phyloP scores from a whole-genome alignment of 2,888 invertebrate species.

The Celastrina argiolus region DNA sequence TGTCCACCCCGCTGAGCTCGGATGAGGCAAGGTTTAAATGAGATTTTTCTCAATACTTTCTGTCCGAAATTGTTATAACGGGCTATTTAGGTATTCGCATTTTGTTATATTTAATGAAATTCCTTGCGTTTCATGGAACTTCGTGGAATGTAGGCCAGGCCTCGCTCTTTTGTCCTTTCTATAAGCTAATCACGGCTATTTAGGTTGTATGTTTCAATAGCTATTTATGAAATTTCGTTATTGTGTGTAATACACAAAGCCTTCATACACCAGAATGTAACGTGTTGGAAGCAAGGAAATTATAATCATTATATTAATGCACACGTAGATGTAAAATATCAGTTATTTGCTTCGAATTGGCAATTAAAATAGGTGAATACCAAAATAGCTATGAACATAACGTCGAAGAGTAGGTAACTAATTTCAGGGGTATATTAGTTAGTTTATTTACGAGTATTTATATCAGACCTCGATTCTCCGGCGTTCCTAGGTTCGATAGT shows the following conservation, averaged over 20 bases:
- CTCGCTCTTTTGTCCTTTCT: neutral
- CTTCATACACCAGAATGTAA: neutral
- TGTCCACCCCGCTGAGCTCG: conserved; percentile 1
- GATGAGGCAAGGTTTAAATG: neutral
- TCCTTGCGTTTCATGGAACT: neutral
- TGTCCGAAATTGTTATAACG: neutral
- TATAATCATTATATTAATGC: neutral
- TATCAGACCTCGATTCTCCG: too few relatives aligned
- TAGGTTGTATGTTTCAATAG: neutral
- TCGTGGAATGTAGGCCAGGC: neutral
- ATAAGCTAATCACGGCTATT: neutral
- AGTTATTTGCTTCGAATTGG: too few relatives aligned
- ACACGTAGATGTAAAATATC: neutral
- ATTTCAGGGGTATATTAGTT: too few relatives aligned
- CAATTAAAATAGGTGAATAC: too few relatives aligned
- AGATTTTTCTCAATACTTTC: neutral
- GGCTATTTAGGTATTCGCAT: conserved; percentile 6
- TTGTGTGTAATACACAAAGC: neutral
- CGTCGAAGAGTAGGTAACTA: too few relatives aligned
- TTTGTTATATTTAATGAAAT: conserved; percentile 5
- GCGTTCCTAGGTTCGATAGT: too few relatives aligned
- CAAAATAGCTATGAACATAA: too few relatives aligned
- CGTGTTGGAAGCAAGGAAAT: neutral
- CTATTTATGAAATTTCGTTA: neutral
- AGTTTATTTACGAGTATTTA: too few relatives aligned